A percentile compares a stretch with the other conserved stretches of the same genome.
phyloP scores from a whole-genome alignment of 2,888 invertebrate species.

The Diarsia brunnea region DNA sequence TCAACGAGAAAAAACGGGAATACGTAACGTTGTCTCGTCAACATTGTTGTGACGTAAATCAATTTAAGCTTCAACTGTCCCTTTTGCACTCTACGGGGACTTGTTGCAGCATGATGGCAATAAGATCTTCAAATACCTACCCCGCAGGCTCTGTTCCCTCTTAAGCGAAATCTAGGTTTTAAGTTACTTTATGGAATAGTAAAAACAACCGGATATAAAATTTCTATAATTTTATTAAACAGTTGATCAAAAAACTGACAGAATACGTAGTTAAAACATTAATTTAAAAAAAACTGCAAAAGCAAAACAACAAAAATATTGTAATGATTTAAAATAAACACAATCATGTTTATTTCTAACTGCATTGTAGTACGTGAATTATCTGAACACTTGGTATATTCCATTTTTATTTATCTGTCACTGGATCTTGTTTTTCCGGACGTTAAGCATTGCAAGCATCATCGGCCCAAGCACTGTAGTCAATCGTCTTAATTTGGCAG shows the following conservation, averaged over 20 bases:
- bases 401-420: background rate
- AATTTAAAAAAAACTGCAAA: background rate
- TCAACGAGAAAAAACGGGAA: too few relatives aligned
- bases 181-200: background rate
- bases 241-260: background rate
- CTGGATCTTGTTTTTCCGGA: background rate
- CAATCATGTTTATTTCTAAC: background rate
- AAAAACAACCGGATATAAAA: background rate
- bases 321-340: background rate
- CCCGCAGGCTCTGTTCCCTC: too few relatives aligned
- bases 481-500: slow-evolving; percentile 9
- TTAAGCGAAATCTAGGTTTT: too few relatives aligned
- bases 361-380: background rate
- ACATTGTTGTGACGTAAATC: too few relatives aligned
- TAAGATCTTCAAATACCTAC: too few relatives aligned
- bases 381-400: background rate
- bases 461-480: slow-evolving; percentile 40
- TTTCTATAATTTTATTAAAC: background rate
- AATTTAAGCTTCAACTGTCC: too few relatives aligned
- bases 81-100: too few relatives aligned
- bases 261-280: background rate
- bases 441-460: background rate
- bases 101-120: too few relatives aligned
- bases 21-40: too few relatives aligned
- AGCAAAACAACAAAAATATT: background rate